A percentile compares a stretch with the other conserved stretches of the same genome.
Evolutionary conservation across 2,888 invertebrate species (phyloP).

Genomic region (Buathra laborator): DNA sequence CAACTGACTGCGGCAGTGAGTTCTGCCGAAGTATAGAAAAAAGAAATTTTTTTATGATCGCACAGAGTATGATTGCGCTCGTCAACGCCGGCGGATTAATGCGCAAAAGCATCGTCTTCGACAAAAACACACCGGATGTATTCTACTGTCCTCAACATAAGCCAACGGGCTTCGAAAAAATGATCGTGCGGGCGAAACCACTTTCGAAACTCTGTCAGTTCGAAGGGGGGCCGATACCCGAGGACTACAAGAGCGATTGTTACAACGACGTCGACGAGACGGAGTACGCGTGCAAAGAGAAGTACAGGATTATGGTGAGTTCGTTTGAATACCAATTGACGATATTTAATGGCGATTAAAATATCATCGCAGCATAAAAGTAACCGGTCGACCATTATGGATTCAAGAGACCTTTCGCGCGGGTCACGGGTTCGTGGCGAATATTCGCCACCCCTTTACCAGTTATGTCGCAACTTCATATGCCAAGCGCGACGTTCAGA

Average conservation of each 20-base stretch:
- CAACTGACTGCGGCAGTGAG: too few relatives aligned
- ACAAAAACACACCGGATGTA: constrained; percentile 92
- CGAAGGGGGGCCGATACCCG: constrained; percentile 89
- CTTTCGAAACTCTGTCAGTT: constrained; percentile 91
- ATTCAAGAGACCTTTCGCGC: constrained; percentile 44
- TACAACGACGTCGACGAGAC: constrained; percentile 93
- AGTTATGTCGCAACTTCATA: constrained; percentile 58
- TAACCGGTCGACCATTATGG: not conserved
- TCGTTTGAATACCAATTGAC: not conserved
- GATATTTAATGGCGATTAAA: constrained; percentile 2
- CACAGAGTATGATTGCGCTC: constrained; percentile 67
- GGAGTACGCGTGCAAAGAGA: constrained; percentile 93
- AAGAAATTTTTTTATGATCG: constrained; percentile 22
- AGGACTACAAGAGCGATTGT: constrained; percentile 92
- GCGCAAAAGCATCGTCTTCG: constrained; percentile 92
- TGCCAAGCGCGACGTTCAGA: constrained; percentile 34
- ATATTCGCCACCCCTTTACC: constrained; percentile 49
- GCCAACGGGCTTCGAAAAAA: constrained; percentile 91
- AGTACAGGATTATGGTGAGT: constrained; percentile 92
- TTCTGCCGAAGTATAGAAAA: not conserved
- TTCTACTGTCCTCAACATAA: constrained; percentile 93
- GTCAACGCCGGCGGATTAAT: constrained; percentile 89
- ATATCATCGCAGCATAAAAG: constrained; percentile 26
- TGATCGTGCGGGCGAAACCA: constrained; percentile 90
- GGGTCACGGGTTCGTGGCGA: constrained; percentile 42